Evolutionary conservation across 2,797 vertebrate genomes (phyloP).

Genomic region (Cacajao melanocephalus): DNA sequence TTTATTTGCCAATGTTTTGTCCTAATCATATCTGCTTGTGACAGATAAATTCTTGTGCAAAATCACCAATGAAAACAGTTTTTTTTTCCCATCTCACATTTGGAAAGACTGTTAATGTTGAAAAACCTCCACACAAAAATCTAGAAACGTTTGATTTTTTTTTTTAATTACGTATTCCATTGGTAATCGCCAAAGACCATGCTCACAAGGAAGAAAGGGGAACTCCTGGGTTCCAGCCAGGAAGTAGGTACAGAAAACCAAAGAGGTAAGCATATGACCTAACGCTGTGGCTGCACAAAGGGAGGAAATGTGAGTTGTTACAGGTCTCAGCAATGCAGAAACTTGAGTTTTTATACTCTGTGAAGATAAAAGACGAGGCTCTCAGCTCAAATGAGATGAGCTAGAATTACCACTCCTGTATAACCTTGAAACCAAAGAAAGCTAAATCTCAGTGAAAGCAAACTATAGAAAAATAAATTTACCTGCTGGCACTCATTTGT

Average conservation of each 20-base stretch:
- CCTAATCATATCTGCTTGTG: neutral
- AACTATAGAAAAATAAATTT: neutral
- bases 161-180: neutral
- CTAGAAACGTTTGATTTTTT: neutral
- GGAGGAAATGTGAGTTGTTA: no score
- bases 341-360: neutral
- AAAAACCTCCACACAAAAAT: neutral
- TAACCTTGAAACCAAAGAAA: neutral
- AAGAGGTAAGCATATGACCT: accelerated
- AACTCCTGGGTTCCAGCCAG: neutral
- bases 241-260: neutral
- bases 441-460: neutral
- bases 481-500: neutral
- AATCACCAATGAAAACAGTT: neutral
- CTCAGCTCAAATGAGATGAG: neutral
- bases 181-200: neutral
- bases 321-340: neutral
- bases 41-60: neutral
- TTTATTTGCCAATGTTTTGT: neutral
- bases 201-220: neutral
- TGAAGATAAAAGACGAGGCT: neutral
- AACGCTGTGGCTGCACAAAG: neutral
- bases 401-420: neutral
- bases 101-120: neutral
- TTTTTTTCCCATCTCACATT: neutral